phyloP scores from a whole-genome alignment of 2,113 vertebrate genomes.

The Sphyrna mokarran region DNA sequence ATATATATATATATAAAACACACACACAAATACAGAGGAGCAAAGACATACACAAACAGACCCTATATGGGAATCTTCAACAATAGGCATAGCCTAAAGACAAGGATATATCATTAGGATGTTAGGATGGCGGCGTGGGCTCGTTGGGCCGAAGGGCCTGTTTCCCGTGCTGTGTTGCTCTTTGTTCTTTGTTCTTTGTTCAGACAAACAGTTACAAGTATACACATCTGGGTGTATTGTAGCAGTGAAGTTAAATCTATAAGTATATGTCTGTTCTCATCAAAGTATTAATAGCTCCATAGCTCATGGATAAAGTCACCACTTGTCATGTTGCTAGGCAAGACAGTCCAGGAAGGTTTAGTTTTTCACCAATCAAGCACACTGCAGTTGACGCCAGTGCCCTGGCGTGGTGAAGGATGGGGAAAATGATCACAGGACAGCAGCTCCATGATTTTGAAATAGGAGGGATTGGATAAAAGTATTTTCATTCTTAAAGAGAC shows the following conservation, averaged over 20 bases:
- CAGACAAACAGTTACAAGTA: neutral
- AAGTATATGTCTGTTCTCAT: neutral
- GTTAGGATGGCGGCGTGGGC: too few species aligned
- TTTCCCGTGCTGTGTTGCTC: too few species aligned
- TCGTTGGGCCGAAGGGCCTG: too few species aligned
- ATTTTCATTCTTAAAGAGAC: neutral
- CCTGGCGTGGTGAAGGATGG: neutral
- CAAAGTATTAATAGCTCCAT: neutral
- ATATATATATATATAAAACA: too few species aligned
- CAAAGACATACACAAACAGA: neutral
- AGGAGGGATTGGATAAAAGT: neutral
- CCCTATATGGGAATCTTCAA: too few species aligned
- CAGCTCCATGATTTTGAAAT: neutral
- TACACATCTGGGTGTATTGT: neutral
- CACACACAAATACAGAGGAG: neutral
- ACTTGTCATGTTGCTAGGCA: neutral
- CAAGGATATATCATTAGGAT: too few species aligned
- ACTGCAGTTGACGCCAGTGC: neutral
- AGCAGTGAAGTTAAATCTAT: neutral
- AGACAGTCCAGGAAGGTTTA: neutral
- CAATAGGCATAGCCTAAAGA: too few species aligned
- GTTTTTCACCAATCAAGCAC: neutral
- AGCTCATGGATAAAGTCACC: neutral
- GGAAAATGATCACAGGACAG: neutral
- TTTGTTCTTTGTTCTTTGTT: too few species aligned